These are phyloP conservation scores for Sus cebifrons DNA, from an alignment of 2,797 vertebrate species.

Conservation along the genomic window DNA sequence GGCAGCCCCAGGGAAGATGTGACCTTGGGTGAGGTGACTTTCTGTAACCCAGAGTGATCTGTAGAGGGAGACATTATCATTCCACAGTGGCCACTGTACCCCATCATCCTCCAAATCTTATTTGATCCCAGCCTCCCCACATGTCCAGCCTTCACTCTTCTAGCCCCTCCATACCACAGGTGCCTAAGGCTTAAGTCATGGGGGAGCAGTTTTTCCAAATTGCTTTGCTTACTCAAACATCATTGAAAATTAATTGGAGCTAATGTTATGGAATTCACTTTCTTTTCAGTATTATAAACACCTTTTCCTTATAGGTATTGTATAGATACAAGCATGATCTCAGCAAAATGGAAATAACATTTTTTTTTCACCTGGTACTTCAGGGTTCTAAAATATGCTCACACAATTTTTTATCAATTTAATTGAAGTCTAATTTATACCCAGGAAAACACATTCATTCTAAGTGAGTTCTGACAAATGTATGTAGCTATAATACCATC, in stretches of 20 bases:
- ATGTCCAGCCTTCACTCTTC: no score
- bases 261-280: neutral
- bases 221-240: conserved; percentile 22
- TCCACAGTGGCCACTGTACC: fast-evolving
- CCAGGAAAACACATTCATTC: conserved; percentile 62
- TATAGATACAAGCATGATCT: conserved; percentile 52
- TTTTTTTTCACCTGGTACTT: conserved; percentile 41
- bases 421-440: conserved; percentile 72
- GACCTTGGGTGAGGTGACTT: neutral
- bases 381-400: conserved; percentile 67
- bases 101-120: neutral
- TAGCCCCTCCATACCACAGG: no score
- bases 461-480: conserved; percentile 50
- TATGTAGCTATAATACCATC: neutral
- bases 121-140: neutral
- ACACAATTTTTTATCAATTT: conserved; percentile 57
- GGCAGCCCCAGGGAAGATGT: neutral
- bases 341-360: conserved; percentile 57
- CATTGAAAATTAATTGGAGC: neutral
- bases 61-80: neutral
- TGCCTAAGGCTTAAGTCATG: neutral
- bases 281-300: conserved; percentile 57
- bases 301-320: conserved; percentile 50
- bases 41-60: neutral
- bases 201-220: neutral